These are phyloP conservation scores for Oryzias curvinotus DNA, from an alignment of 2,113 vertebrate genomes.

Conservation along the genomic window DNA sequence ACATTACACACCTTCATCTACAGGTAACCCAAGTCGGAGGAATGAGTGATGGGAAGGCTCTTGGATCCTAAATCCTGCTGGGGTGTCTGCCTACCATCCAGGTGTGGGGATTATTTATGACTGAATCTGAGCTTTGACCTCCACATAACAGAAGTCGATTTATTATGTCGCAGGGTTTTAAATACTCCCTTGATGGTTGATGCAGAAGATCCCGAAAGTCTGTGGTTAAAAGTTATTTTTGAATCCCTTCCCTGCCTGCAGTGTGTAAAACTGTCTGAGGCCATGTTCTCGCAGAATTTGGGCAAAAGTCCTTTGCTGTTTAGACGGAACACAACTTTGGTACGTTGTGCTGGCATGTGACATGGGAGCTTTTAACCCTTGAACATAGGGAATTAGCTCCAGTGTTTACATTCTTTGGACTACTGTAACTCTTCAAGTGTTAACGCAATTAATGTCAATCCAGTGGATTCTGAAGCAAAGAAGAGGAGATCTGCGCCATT, in stretches of 20 bases:
- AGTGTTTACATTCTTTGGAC: too few species aligned
- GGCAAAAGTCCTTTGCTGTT: too few species aligned
- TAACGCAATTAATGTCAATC: too few species aligned
- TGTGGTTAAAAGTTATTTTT: not conserved
- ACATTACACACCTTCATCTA: conserved; percentile 27
- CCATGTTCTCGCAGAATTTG: too few species aligned
- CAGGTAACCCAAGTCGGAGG: conserved; percentile 10
- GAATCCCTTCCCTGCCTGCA: not conserved
- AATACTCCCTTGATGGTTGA: not conserved
- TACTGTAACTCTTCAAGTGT: too few species aligned
- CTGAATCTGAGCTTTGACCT: conserved; percentile 13
- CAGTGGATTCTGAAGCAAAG: too few species aligned
- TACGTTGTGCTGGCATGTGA: too few species aligned
- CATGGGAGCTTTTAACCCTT: too few species aligned
- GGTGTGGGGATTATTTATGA: not conserved
- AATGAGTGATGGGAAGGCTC: conserved; percentile 32
- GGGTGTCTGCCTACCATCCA: conserved; percentile 1
- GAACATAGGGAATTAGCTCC: too few species aligned
- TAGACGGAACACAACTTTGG: too few species aligned
- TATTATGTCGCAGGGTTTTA: not conserved
- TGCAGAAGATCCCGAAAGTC: not conserved
- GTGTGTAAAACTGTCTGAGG: too few species aligned
- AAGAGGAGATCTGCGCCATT: too few species aligned
- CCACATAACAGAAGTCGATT: not conserved
- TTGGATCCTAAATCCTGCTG: conserved; percentile 3